Evolutionary conservation across 2,113 vertebrate species (phyloP).

Genomic region (Channa maculata): DNA sequence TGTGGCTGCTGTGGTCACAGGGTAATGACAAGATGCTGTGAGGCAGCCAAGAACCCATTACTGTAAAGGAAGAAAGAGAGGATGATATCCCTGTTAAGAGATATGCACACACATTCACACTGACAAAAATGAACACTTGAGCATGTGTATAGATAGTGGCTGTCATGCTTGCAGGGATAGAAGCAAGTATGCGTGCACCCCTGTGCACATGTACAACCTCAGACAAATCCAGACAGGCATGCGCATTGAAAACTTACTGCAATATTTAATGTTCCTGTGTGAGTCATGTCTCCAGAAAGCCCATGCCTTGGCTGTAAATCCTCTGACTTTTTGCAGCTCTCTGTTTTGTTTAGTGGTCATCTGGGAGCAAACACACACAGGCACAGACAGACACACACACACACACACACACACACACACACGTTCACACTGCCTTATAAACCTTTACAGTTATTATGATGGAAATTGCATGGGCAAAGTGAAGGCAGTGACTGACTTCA

Average conservation of each 20-base stretch:
- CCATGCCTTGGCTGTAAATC: slow-evolving; percentile 51
- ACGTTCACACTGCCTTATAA: slow-evolving; percentile 40
- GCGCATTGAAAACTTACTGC: slow-evolving; percentile 33
- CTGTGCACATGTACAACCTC: slow-evolving; percentile 20
- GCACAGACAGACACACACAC: slow-evolving; percentile 6
- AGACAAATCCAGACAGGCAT: slow-evolving; percentile 34
- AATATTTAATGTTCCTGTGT: slow-evolving; percentile 58
- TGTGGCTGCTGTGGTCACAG: slow-evolving; percentile 26
- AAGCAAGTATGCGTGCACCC: background rate
- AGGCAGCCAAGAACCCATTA: slow-evolving; percentile 38
- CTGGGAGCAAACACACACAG: slow-evolving; percentile 37
- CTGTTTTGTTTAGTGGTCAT: slow-evolving; percentile 54
- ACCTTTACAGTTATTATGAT: slow-evolving; percentile 59
- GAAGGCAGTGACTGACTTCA: slow-evolving; percentile 8
- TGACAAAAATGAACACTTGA: background rate
- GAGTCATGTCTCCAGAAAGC: slow-evolving; percentile 51
- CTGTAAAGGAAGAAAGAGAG: slow-evolving; percentile 8
- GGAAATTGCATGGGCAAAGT: slow-evolving; percentile 42
- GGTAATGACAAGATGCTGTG: slow-evolving; percentile 39
- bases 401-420: slow-evolving; percentile 12
- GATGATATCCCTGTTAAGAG: slow-evolving; percentile 34
- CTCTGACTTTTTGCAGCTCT: slow-evolving; percentile 40
- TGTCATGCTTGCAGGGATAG: background rate
- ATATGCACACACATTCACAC: slow-evolving; percentile 8
- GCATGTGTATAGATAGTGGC: slow-evolving; percentile 2